Conservation (phyloP, 2,113 vertebrate species). For the Leptodactylus fuscus region DNA sequence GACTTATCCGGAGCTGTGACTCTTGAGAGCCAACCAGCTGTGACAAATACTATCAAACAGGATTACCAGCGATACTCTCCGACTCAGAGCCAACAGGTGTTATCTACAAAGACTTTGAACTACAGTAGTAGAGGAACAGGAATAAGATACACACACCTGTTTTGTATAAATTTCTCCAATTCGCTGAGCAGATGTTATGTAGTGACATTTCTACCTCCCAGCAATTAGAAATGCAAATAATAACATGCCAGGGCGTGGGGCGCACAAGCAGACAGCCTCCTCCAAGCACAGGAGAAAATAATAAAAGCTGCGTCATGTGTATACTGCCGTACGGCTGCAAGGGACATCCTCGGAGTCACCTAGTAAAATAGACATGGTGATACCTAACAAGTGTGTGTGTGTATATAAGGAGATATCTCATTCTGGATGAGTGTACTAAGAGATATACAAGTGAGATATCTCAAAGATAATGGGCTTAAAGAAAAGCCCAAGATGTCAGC, state of each 20-base stretch:
- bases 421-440: not conserved
- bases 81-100: conserved; percentile 30
- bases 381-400: not conserved
- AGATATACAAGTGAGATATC: not conserved
- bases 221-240: conserved; percentile 36
- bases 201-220: conserved; percentile 34
- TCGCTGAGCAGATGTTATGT: conserved; percentile 50
- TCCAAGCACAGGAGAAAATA: not conserved
- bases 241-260: conserved; percentile 15
- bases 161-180: conserved; percentile 19
- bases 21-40: conserved; percentile 21
- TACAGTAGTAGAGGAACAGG: not conserved
- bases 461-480: no score
- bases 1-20: not conserved
- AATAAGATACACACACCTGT: conserved; percentile 37
- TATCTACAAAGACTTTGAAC: conserved; percentile 38
- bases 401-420: not conserved
- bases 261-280: not conserved
- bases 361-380: not conserved
- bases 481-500: not conserved
- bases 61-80: conserved; percentile 32
- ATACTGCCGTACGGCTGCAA: not conserved
- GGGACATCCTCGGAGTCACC: not conserved
- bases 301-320: conserved; percentile 7
- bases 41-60: conserved; percentile 16